Conservation (phyloP, 2,797 vertebrate species). For the Phoxinus dragarum region DNA sequence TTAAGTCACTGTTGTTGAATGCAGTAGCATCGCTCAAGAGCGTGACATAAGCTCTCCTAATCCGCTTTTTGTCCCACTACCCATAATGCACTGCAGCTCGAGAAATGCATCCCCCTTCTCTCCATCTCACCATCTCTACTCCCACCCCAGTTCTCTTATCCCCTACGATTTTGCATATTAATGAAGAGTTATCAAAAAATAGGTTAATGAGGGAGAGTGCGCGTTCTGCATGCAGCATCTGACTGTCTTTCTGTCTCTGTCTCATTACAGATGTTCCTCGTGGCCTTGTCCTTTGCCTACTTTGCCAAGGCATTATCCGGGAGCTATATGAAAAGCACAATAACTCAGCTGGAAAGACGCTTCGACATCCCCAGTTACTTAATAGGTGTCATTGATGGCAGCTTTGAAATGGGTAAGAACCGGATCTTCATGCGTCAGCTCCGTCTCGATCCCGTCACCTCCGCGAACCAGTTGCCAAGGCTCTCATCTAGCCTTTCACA, state of each 20-base stretch:
- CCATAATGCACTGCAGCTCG: conserved; percentile 56
- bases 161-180: conserved; percentile 43
- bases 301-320: conserved; percentile 91
- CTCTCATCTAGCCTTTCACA: conserved; percentile 19
- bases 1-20: conserved; percentile 39
- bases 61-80: conserved; percentile 69
- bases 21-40: conserved; percentile 58
- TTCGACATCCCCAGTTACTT: conserved; percentile 94
- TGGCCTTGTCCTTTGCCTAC: conserved; percentile 90
- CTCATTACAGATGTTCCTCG: conserved; percentile 87
- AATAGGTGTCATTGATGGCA: conserved; percentile 93
- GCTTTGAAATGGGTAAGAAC: conserved; percentile 95
- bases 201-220: conserved; percentile 39
- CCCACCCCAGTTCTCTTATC: conserved; percentile 1
- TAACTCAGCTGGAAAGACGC: conserved; percentile 93
- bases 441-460: background rate
- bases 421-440: conserved; percentile 36
- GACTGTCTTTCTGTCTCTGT: conserved; percentile 38
- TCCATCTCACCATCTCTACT: conserved; percentile 3
- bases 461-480: conserved; percentile 14
- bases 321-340: conserved; percentile 94
- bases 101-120: conserved; percentile 9
- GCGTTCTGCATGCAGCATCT: background rate
- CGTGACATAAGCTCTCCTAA: conserved; percentile 66
- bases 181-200: conserved; percentile 42